Conservation (phyloP, 1,140 invertebrate genomes). For the Kradibia gibbosae region DNA sequence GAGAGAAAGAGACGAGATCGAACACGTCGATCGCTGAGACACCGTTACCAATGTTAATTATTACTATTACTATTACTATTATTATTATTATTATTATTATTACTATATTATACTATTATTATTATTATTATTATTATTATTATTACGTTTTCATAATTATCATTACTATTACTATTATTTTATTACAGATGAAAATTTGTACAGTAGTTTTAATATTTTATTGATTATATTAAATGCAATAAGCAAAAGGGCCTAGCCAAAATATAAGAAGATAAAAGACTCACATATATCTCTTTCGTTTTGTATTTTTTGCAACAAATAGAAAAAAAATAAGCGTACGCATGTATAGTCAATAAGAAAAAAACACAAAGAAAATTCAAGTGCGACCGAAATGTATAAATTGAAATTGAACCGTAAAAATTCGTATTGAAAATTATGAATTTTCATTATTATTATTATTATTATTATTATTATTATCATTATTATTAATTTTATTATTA, state of each 20-base stretch:
- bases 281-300: slow-evolving; percentile 39
- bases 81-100: slow-evolving; percentile 54
- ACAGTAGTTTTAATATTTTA: slow-evolving; percentile 45
- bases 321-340: slow-evolving; percentile 21
- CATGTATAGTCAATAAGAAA: slow-evolving; percentile 41
- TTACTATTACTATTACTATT: slow-evolving; percentile 54
- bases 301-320: slow-evolving; percentile 44
- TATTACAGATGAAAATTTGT: slow-evolving; percentile 50
- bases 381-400: slow-evolving; percentile 47
- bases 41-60: slow-evolving; percentile 68
- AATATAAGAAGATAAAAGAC: slow-evolving; percentile 45
- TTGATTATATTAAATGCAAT: slow-evolving; percentile 41
- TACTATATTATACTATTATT: slow-evolving; percentile 58
- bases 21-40: slow-evolving; percentile 52
- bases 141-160: slow-evolving; percentile 56
- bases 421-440: slow-evolving; percentile 50
- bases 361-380: slow-evolving; percentile 39
- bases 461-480: slow-evolving; percentile 37
- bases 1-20: slow-evolving; percentile 53
- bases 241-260: slow-evolving; percentile 51
- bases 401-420: slow-evolving; percentile 43
- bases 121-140: slow-evolving; percentile 57
- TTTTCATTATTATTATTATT: slow-evolving; percentile 58
- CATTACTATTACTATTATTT: slow-evolving; percentile 54
- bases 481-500: background rate